Conservation (phyloP, 1,140 invertebrate genomes). For the Nebria ingens region DNA sequence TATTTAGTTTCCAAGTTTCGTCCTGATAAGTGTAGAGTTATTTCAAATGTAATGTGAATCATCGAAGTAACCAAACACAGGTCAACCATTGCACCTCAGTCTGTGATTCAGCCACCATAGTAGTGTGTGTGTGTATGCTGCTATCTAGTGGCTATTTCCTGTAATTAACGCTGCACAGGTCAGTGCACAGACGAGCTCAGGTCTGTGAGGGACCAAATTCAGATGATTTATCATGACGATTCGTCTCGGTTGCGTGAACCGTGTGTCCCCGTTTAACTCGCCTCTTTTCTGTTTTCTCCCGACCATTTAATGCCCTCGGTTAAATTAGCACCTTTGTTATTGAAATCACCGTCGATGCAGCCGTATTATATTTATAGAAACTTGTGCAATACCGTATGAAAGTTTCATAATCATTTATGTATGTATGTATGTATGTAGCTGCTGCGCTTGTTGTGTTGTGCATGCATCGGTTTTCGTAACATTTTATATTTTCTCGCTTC, state of each 20-base stretch:
- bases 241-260: not conserved
- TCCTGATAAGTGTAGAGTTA: too few relatives aligned
- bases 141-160: constrained; percentile 4
- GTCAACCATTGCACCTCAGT: not conserved
- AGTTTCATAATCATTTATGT: too few relatives aligned
- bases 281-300: not conserved
- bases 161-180: constrained; percentile 5
- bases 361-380: not conserved
- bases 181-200: not conserved
- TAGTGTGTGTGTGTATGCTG: not conserved
- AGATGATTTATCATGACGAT: not conserved
- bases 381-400: too few relatives aligned
- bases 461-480: too few relatives aligned
- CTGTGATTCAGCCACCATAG: constrained; percentile 1
- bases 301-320: not conserved
- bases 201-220: not conserved
- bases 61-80: not conserved
- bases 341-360: not conserved
- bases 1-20: too few relatives aligned
- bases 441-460: too few relatives aligned
- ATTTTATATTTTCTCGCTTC: too few relatives aligned
- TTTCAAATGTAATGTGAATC: constrained; percentile 4
- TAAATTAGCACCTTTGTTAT: constrained; percentile 9
- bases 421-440: too few relatives aligned
- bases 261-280: constrained; percentile 1